Evolutionary conservation across 2,797 vertebrate species (phyloP), one percentile per base, ranked within the genome.

Genomic region (Synanceia verrucosa): DNA sequence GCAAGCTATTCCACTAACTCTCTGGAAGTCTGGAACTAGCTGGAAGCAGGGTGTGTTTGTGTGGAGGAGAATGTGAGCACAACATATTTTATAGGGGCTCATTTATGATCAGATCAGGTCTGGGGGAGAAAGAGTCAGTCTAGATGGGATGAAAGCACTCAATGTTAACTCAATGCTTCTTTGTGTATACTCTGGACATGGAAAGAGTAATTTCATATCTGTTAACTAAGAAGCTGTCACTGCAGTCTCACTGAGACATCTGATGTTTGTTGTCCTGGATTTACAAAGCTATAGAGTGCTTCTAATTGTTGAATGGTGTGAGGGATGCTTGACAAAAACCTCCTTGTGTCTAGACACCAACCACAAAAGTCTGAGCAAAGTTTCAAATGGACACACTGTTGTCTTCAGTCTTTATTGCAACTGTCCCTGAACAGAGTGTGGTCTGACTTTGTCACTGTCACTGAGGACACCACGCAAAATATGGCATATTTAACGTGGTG

Each of bases 131-230:
- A 4, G 14, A 37, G 31, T 36, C 11, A 16, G 31, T 29, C 24
- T 56, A 16, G 2, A 64, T 64, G 58, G 60, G 58, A 70, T 66
- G 34, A 37, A 73, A 57, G 31, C 23, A 41, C 21, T 53, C 9
- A 34, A 43, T 36, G 57, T 34, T 69, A 51, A 46, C 26, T 65
- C 6, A 26, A 7, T 26, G 31, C 46, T 61, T 64, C 26, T 26
- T 26, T 46, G 44, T 58, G 10, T 37, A 44, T 37, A 51, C 4
- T 5, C 36, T 36, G 7, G 3, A 44, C 9, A 65, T 14, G 1
- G 3, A 73, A 52, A 58, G 64, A 44, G n/a, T 19, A 44, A 44
- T n/a, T 16, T n/a, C 11, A 69, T 61, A 23, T 31, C 46, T 41
- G 29, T 52, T 68, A 18, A 39, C 37, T 29, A n/a, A 21, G 24